Evolutionary conservation across 2,888 invertebrate genomes (phyloP).

Genomic region (Dioctria linearis): DNA sequence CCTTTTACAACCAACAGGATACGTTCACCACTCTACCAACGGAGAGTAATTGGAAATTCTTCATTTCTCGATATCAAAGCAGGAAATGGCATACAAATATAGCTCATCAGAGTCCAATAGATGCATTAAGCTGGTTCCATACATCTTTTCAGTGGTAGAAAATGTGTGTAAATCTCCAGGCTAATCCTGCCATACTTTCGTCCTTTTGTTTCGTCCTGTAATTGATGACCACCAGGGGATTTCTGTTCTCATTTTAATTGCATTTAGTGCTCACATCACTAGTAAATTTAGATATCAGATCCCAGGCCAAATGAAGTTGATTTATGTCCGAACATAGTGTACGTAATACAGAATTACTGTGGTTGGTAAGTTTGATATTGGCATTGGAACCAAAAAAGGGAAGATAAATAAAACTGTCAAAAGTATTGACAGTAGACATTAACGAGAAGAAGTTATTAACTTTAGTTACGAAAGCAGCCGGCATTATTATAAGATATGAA

Average conservation of each 20-base stretch:
- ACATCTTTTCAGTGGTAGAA: not conserved
- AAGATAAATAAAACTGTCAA: no score
- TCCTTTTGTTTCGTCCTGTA: conserved; percentile 45
- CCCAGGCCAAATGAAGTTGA: conserved; percentile 39
- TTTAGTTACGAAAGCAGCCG: no score
- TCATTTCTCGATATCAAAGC: conserved; percentile 13
- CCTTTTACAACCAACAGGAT: no score
- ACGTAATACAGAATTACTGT: not conserved
- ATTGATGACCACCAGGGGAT: conserved; percentile 50
- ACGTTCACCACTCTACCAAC: not conserved
- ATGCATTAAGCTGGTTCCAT: not conserved
- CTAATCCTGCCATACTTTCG: conserved; percentile 48
- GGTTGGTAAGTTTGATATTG: not conserved
- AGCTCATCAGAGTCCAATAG: not conserved
- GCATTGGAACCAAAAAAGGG: no score
- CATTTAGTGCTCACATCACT: conserved; percentile 47
- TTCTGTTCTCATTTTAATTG: conserved; percentile 47
- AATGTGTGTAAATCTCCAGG: conserved; percentile 31
- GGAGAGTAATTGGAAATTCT: conserved; percentile 13
- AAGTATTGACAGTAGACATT: no score
- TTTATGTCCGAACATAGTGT: conserved; percentile 40
- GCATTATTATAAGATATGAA: no score
- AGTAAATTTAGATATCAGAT: conserved; percentile 46
- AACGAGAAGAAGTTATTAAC: no score
- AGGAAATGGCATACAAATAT: conserved; percentile 24